Evolutionary conservation across 2,888 invertebrate genomes (phyloP), one percentile per base, ranked within the genome.

Genomic region (Drosophila paranaensis): DNA sequence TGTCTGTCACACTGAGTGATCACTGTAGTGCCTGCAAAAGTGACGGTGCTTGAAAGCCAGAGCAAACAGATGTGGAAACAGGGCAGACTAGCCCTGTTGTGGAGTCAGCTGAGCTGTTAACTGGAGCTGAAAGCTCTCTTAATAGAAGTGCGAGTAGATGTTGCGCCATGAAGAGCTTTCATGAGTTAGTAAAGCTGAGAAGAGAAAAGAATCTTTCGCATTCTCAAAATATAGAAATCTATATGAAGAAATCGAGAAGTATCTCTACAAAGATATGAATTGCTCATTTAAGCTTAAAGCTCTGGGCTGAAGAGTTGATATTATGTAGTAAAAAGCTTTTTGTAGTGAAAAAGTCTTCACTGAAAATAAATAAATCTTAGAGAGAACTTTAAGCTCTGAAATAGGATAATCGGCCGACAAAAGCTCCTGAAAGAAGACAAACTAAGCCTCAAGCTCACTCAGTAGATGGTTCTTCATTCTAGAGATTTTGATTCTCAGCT

Each of bases 1-100:
- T 60, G 53, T 27, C 69, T 42, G 39, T 45, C 45, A 60, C 30
- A 65, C 30, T 50, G 60, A 64, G 46, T 68, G 69, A 39, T 55
- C 50, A 71, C 45, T 43, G 43, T 50, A 60, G 42, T 33, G 20
- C 42, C 13, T 14, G 16, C 16, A 42, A 16, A 30, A 55, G 55
- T 25, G 35, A 43, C 35, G 25, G 14, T 30, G 35, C 6, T 4
- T 14, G 16, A 25, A 27, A 35, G 42, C 60, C 55, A 54, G 57
- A 35, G 57, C 16, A 48, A n/a, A 14, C 20, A 42, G 0, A 10
- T 13, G 13, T 27, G 4, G 9, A 14, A 6, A 39, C 37, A 62
- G 33, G 6, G 33, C 16, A 1, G 9, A 13, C 51, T 20, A 3
- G 35, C 55, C n/a, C n/a, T 33, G 27, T 20, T 56, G 33, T 20